Evolutionary conservation across 2,797 vertebrate species (phyloP).

Genomic region (Dendrocincla tyrannina): DNA sequence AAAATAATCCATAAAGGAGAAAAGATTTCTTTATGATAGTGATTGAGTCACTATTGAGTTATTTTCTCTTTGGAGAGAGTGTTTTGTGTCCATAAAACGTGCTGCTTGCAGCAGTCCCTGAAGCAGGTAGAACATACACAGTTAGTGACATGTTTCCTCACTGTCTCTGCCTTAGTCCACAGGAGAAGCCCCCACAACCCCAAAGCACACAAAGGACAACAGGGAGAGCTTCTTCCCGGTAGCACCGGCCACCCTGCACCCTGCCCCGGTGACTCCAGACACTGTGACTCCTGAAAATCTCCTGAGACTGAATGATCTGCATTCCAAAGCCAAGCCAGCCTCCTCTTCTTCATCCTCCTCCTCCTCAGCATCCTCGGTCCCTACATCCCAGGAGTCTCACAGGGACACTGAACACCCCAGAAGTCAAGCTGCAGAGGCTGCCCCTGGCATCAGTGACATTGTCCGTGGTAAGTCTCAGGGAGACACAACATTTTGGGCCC

Average conservation of each 20-base stretch:
- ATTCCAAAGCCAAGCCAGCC: constrained; percentile 80
- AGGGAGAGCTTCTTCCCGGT: constrained; percentile 89
- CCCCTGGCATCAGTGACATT: constrained; percentile 73
- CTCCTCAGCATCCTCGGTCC: constrained; percentile 68
- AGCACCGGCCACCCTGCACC: constrained; percentile 69
- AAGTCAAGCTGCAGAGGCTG: constrained; percentile 65
- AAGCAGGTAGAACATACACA: background rate
- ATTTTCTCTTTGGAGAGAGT: background rate
- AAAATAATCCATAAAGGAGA: background rate
- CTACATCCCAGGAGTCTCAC: constrained; percentile 44
- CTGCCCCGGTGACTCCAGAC: constrained; percentile 61
- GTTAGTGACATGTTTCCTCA: background rate
- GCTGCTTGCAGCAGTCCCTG: background rate
- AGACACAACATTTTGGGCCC: fast-evolving
- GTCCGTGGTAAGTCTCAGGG: constrained; percentile 71
- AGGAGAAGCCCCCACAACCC: constrained; percentile 88
- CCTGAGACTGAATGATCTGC: constrained; percentile 63
- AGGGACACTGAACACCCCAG: constrained; percentile 68
- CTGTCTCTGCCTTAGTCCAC: constrained; percentile 74
- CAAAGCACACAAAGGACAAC: constrained; percentile 90
- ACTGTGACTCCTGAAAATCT: constrained; percentile 64
- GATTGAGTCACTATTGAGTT: background rate
- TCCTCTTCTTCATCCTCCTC: constrained; percentile 68
- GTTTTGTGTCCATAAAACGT: background rate
- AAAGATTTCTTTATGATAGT: background rate